A percentile compares a stretch with the other conserved stretches of the same genome.
These are phyloP conservation scores for Prunella himalayana DNA, from an alignment of 2,113 vertebrate species.

Conservation along the genomic window DNA sequence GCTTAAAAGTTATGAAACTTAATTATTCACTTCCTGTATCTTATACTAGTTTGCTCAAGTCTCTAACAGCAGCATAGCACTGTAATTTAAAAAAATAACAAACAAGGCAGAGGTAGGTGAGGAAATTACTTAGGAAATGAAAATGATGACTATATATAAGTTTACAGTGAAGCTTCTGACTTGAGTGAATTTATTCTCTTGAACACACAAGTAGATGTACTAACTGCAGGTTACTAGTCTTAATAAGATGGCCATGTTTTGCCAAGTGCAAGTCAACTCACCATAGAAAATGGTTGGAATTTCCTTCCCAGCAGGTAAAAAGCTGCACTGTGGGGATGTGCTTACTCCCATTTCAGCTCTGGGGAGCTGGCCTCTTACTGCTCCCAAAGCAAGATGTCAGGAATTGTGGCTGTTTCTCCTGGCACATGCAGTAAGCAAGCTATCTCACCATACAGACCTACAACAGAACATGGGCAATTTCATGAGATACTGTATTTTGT, in stretches of 20 bases:
- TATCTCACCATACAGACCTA: neutral
- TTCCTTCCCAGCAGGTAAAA: neutral
- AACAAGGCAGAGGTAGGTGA: neutral
- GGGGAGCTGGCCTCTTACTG: neutral
- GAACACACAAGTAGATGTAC: neutral
- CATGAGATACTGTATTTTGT: neutral
- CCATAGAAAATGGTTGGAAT: neutral
- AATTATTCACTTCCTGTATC: neutral
- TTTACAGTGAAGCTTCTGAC: neutral
- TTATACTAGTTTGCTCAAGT: neutral
- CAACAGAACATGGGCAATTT: neutral
- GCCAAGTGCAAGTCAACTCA: accelerated
- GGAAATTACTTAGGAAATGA: neutral
- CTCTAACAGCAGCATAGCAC: neutral
- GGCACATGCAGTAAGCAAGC: neutral
- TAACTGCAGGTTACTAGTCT: neutral
- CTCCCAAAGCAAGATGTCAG: accelerated
- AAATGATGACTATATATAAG: accelerated
- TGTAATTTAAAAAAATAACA: neutral
- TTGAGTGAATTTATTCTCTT: neutral
- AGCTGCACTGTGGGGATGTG: accelerated
- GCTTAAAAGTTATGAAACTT: neutral
- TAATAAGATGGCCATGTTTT: accelerated
- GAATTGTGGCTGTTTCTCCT: accelerated
- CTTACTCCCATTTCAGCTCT: neutral